Evolutionary conservation across 2,888 invertebrate genomes (phyloP), one percentile per base, ranked within the genome.

Genomic region (Aphrophora alni): DNA sequence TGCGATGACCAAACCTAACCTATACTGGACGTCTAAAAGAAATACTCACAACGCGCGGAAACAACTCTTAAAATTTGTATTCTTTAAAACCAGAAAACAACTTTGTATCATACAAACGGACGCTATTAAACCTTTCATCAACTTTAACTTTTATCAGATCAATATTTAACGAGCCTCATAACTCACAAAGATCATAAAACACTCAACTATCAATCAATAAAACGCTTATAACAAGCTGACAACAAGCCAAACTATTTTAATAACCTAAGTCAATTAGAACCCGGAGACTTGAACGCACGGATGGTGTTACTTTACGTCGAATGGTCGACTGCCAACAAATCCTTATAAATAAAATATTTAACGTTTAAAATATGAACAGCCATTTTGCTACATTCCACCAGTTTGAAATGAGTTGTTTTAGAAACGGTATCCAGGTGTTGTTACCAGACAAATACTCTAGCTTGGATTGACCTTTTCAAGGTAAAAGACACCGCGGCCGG

Each of bases 401-500:
- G 59, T 8, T 21, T 10, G 59, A 59, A 59, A 59, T 59, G 59
- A 59, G 59, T 59, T 59, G 59, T 59, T 59, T 59, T 5, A 59
- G 21, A 21, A 59, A 59, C 59, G 59, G 59, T 59, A 59, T 59
- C 59, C 21, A 21, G 21, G 59, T 21, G 59, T 59, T 59, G 59
- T 59, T 59, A 8, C 7, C 44, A 44, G 44, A 44, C 44, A 44
- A 44, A 44, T 44, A 17, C 44, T 59, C 59, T 21, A 21, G 5
- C 59, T 10, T 21, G 59, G 21, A 59, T n/a, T 59, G 59, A 59
- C 59, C 59, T 59, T 59, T 59, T 21, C 59, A 44, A 44, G 44
- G 59, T n/a, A n/a, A 59, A 59, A 59, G 59, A 59, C 21, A 59
- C 59, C 59, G 59, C 59, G 59, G 59, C 59, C 59, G 59, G 59